phyloP scores from a whole-genome alignment of 1,140 invertebrate species.

The Bradynema listronoti region DNA sequence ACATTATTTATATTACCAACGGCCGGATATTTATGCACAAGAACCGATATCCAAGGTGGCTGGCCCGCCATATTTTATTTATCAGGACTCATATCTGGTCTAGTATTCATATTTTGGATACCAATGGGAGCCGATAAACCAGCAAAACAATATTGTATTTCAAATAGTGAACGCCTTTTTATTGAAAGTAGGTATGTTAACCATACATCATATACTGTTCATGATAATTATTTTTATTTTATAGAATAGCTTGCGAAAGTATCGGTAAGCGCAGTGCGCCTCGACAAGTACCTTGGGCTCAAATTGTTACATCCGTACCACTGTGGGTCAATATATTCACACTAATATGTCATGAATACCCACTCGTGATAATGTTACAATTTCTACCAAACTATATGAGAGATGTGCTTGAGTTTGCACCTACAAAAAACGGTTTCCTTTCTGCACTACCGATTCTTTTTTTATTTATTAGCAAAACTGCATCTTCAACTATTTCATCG shows the following conservation, averaged over 20 bases:
- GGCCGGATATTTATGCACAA: constrained; percentile 54
- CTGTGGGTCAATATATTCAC: constrained; percentile 52
- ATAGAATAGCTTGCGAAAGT: constrained; percentile 55
- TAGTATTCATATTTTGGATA: constrained; percentile 54
- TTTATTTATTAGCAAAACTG: constrained; percentile 51
- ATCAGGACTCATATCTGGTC: constrained; percentile 40
- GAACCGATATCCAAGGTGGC: constrained; percentile 51
- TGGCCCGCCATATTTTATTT: constrained; percentile 57
- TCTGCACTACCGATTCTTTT: constrained; percentile 53
- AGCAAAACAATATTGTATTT: constrained; percentile 55
- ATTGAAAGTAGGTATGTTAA: constrained; percentile 56
- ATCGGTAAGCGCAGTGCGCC: constrained; percentile 53
- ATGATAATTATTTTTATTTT: constrained; percentile 3
- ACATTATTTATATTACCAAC: constrained; percentile 56
- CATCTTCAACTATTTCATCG: constrained; percentile 49
- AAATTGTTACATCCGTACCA: constrained; percentile 40
- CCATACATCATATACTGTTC: too few species aligned
- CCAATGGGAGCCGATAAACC: constrained; percentile 56
- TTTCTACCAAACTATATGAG: constrained; percentile 57
- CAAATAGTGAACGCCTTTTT: constrained; percentile 44
- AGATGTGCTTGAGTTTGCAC: constrained; percentile 55
- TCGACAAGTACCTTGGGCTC: constrained; percentile 40
- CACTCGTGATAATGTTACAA: constrained; percentile 56
- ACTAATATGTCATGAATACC: constrained; percentile 52
- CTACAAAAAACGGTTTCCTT: constrained; percentile 51